Evolutionary conservation across 2,888 invertebrate genomes (phyloP).

Genomic region (Orthonevra nobilis): DNA sequence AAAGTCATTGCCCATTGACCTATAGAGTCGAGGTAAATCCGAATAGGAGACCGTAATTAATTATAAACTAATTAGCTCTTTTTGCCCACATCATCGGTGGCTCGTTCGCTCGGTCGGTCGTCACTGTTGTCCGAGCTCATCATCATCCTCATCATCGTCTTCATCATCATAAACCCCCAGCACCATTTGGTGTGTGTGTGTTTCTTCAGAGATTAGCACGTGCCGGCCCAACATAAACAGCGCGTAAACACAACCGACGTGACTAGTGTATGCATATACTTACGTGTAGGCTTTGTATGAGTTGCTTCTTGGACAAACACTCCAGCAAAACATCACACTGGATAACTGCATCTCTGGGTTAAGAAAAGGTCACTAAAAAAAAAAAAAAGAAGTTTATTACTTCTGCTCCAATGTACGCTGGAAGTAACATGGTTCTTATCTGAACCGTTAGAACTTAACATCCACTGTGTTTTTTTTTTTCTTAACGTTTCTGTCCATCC

Average conservation of each 20-base stretch:
- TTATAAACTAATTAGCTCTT: conserved; percentile 62
- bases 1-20: conserved; percentile 55
- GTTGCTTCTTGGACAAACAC: conserved; percentile 35
- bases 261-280: conserved; percentile 8
- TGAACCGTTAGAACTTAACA: conserved; percentile 55
- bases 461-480: conserved; percentile 10
- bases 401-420: background rate
- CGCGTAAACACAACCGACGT: conserved; percentile 40
- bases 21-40: conserved; percentile 30
- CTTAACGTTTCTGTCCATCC: no score
- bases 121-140: background rate
- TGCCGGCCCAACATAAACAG: conserved; percentile 33
- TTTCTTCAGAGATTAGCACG: conserved; percentile 54
- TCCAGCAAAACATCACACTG: conserved; percentile 2
- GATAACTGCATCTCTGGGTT: conserved; percentile 13
- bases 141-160: conserved; percentile 9
- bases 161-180: background rate
- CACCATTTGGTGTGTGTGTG: conserved; percentile 5
- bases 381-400: conserved; percentile 60
- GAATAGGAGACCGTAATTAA: conserved; percentile 45
- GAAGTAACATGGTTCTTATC: conserved; percentile 14
- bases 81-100: conserved; percentile 5
- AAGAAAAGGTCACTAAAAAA: conserved; percentile 53
- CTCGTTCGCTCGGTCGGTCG: background rate
- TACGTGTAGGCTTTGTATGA: background rate